Percentiles rank a stretch among this genome's conserved stretches.
Evolutionary conservation across 2,113 vertebrate species (phyloP).

Genomic region (Pedetes capensis): DNA sequence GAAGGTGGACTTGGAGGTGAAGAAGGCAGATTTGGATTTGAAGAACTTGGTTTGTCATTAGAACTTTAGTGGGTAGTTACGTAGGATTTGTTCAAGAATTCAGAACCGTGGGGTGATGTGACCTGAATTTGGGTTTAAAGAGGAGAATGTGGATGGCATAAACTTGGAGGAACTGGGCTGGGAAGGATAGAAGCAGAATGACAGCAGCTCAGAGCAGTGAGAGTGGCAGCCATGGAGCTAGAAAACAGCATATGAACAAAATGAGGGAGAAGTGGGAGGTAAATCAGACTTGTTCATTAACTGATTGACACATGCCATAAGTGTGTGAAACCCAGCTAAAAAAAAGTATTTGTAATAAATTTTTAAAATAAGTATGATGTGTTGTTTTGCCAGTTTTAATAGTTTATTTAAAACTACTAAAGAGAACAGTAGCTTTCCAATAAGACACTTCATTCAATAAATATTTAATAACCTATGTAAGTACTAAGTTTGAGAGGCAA

Average conservation of each 20-base stretch:
- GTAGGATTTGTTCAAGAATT: background rate
- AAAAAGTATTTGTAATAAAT: background rate
- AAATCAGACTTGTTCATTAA: background rate
- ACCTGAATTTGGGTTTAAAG: background rate
- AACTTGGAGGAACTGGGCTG: background rate
- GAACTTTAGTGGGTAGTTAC: background rate
- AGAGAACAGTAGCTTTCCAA: background rate
- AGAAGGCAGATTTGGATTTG: background rate
- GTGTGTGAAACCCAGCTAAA: background rate
- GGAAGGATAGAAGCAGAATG: background rate
- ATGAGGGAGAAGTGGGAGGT: background rate
- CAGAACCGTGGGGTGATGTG: background rate
- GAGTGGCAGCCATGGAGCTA: background rate
- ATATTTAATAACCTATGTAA: background rate
- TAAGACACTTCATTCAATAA: background rate
- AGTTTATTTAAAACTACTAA: background rate
- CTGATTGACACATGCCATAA: accelerated
- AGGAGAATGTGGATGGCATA: background rate
- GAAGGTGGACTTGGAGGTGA: background rate
- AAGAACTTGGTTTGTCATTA: background rate
- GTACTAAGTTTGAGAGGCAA: background rate
- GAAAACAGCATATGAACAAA: background rate
- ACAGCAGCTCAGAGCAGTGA: background rate
- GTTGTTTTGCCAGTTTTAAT: background rate
- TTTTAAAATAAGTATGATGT: background rate